Conservation (phyloP, 2,113 vertebrate genomes). For the Bujurquina vittata region DNA sequence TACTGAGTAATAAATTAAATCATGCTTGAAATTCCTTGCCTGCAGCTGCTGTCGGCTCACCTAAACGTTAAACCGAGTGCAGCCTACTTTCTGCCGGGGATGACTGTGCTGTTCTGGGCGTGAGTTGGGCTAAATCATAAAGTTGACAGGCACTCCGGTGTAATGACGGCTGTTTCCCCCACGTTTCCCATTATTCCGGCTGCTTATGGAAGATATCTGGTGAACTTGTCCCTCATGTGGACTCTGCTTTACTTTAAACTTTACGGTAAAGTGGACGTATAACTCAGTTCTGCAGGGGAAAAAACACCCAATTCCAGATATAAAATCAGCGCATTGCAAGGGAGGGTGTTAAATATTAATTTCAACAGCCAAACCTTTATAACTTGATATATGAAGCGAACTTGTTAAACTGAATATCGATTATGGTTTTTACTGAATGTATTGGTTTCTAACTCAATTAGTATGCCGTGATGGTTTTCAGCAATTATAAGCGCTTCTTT, state of each 20-base stretch:
- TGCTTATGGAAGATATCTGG: background rate
- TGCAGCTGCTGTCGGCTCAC: constrained; percentile 21
- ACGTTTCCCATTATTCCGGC: background rate
- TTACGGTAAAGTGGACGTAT: background rate
- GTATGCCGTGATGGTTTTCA: constrained; percentile 19
- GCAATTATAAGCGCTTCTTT: background rate
- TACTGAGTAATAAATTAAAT: background rate
- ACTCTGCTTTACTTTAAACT: background rate
- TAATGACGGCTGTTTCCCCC: background rate
- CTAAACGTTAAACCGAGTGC: background rate
- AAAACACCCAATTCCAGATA: constrained; percentile 2
- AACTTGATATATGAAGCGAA: background rate
- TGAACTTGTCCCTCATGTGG: background rate
- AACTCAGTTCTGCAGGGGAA: background rate
- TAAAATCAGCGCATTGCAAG: background rate
- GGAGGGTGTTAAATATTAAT: background rate
- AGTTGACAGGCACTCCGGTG: constrained; percentile 32
- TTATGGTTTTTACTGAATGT: background rate
- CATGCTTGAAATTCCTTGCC: background rate
- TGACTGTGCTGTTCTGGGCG: constrained; percentile 40
- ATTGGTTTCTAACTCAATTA: constrained; percentile 8
- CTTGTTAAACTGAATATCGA: background rate
- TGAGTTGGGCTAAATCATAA: constrained; percentile 33
- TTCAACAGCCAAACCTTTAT: background rate
- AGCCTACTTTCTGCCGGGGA: constrained; percentile 38